Conservation (phyloP, 2,113 vertebrate species). For the Pelobates fuscus region DNA sequence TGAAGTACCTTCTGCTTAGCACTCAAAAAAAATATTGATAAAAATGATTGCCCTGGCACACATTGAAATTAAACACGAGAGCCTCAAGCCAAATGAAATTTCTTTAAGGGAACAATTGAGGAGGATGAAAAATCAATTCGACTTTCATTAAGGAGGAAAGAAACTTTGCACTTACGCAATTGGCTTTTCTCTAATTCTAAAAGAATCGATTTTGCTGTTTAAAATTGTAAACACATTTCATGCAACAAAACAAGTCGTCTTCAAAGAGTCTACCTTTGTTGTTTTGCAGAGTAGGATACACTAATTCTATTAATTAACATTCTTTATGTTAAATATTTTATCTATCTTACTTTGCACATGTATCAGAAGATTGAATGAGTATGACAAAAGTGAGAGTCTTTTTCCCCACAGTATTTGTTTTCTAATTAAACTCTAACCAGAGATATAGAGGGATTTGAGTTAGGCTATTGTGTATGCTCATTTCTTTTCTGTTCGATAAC, state of each 20-base stretch:
- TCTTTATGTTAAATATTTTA: neutral
- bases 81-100: conserved; percentile 70
- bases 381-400: too few species aligned
- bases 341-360: too few species aligned
- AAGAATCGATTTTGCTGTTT: conserved; percentile 56
- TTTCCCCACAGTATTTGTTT: too few species aligned
- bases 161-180: conserved; percentile 61
- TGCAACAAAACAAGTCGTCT: conserved; percentile 19
- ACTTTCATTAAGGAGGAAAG: conserved; percentile 76
- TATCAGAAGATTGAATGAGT: too few species aligned
- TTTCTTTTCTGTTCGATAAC: too few species aligned
- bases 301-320: neutral
- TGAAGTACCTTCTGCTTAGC: neutral
- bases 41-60: conserved; percentile 67
- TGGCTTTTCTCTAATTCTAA: conserved; percentile 57
- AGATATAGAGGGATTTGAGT: too few species aligned
- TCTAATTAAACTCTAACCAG: too few species aligned
- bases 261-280: neutral
- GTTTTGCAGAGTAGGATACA: conserved; percentile 13
- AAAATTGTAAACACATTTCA: conserved; percentile 50
- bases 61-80: conserved; percentile 81
- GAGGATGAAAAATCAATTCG: conserved; percentile 83
- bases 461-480: too few species aligned
- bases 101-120: conserved; percentile 78
- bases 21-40: conserved; percentile 54